phyloP scores from a whole-genome alignment of 2,113 vertebrate species.

The Gnathonemus longibarbis region DNA sequence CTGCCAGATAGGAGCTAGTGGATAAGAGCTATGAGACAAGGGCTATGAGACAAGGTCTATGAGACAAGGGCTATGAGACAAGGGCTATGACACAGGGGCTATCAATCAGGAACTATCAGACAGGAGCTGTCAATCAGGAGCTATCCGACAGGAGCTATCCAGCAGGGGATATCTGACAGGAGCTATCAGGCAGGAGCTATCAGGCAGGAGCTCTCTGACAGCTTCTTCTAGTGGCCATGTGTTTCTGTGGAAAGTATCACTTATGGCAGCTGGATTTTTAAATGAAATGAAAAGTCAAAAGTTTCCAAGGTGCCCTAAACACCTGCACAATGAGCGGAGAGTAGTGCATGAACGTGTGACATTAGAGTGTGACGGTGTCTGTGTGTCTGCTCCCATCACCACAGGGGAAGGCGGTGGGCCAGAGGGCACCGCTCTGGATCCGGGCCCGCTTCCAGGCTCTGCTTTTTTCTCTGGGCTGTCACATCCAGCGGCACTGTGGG shows the following conservation, averaged over 20 bases:
- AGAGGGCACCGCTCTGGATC: conserved; percentile 85
- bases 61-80: not conserved
- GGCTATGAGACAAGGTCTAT: not conserved
- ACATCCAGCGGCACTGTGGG: conserved; percentile 94
- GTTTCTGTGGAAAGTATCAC: not conserved
- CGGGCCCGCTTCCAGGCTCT: conserved; percentile 89
- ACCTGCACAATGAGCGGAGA: not conserved
- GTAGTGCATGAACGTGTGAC: not conserved
- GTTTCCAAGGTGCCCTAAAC: not conserved
- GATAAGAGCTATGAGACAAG: not conserved
- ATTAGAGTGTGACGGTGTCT: not conserved
- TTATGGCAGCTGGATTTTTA: not conserved
- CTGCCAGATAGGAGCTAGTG: too few species aligned
- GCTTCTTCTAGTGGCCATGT: not conserved
- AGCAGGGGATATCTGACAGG: too few species aligned
- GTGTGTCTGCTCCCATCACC: conserved; percentile 36
- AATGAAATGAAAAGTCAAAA: not conserved
- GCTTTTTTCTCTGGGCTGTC: conserved; percentile 89
- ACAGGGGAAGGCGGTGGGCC: conserved; percentile 78
- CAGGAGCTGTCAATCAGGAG: too few species aligned
- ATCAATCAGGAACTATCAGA: not conserved
- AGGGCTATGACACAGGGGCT: not conserved
- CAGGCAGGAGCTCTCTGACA: not conserved
- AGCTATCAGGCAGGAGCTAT: not conserved
- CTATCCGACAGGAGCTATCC: not conserved